Evolutionary conservation across 37 sponge, comb jelly and placozoan species (phyloP), one percentile per base, ranked within the genome.

Genomic region (Ephydatia muelleri): DNA sequence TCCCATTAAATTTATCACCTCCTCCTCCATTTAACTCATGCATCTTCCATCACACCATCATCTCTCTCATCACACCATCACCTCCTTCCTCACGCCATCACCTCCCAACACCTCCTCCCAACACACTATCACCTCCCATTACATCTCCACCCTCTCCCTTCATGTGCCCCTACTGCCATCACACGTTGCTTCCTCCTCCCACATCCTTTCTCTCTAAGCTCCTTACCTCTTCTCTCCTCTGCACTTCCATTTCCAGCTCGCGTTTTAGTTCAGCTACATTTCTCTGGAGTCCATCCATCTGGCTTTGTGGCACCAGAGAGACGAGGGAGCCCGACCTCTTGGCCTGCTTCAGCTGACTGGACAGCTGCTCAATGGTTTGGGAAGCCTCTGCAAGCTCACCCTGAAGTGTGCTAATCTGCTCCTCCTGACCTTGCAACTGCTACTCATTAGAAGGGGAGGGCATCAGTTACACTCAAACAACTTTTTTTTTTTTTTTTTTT

Each of bases 351-450:
- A 88, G 79, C 70, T 88, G 80, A 22, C 27, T 8, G 26, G 78
- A 72, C 83, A 91, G 83, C 19, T 36, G 38, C 25, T 73, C 75
- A 13, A 91, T 65, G 65, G 75, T 74, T 5, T 32, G 29, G 23
- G 85, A 34, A 14, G 87, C 92, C 19, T 75, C 49, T 23, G 75
- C 19, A 64, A 91, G 70, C 68, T 91, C 88, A 5, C 36, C 57
- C 49, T 75, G 84, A 23, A 87, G 83, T 14, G 16, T 34, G 0
- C 26, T 27, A 6, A 91, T 49, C 40, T 87, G 77, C 11, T 70
- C 67, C 57, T 86, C 87, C 48, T 79, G 68, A 14, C 71, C 80
- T 49, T 86, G 69, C 23, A 91, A 70, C 40, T 74, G 68, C 91
- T 91, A 75, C n/a, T n/a, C n/a, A n/a, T n/a, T n/a, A 13, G 19